Base-by-base conservation (phyloP, 2,888 invertebrate genomes). In the Spodoptera picta region DNA sequence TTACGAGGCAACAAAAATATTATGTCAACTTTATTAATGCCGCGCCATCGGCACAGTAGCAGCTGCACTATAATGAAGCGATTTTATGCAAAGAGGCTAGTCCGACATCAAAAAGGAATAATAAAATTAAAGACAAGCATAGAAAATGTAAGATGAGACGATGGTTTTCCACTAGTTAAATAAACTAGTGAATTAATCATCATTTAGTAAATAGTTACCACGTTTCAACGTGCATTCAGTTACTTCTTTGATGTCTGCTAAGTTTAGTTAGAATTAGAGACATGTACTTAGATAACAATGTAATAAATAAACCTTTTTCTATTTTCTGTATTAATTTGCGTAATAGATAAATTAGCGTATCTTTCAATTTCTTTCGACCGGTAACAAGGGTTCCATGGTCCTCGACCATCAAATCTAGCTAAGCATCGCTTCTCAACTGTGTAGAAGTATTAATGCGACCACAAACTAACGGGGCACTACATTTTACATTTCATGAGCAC, bases 401-500 rank as follows among this genome's bases (percentile, higher is more conserved):
- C 49, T 45, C 11, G 2, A 7, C 36, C 36, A 36, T 7, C 36
- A 36, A 36, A 9, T 7, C 36, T 36, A 36, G 36, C 36, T 36
- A 1, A 47, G 63, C 64, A 6, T 65, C 52, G 75, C 71, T 66
- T 10, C 6, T 23, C 11, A 14, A 7, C 14, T 51, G 60, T 62
- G 24, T 46, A 5, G 48, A 50, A 27, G 31, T 43, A 60, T 44
- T 41, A 49, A 62, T n/a, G 14, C 65, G 58, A 71, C 76, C 79
- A 75, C 76, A 75, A 71, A 19, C 58, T 79, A 91, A 90, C 89
- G 90, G 90, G 64, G 73, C 83, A 80, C 81, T 85, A 84, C 80
- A 87, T 85, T 89, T 85, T 84, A 88, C 87, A 85, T 87, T 86
- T 89, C 86, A 87, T 83, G 83, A 83, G 83, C 82, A 80, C 87